A percentile compares a stretch with the other conserved stretches of the same genome.
Conservation (phyloP, 2,797 vertebrate genomes). For the Gadopsis bispinosus region DNA sequence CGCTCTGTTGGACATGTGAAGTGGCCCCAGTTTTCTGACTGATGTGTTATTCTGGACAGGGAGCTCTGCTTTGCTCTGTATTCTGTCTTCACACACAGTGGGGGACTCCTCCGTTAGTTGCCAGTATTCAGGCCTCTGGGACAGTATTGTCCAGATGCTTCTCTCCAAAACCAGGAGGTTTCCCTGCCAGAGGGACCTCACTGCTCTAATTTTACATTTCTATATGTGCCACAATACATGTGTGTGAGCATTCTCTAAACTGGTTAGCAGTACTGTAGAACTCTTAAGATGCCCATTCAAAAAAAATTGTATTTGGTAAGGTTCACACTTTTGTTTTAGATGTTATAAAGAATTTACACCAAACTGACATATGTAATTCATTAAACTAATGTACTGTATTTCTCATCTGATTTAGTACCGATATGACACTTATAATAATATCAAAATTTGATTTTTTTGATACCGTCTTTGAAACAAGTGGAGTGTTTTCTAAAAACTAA, state of each 20-base stretch:
- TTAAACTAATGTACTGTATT: too few species aligned
- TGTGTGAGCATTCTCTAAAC: slow-evolving; percentile 34
- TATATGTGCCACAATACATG: slow-evolving; percentile 71
- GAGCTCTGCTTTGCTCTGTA: slow-evolving; percentile 60
- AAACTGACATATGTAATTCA: neutral
- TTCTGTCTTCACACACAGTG: slow-evolving; percentile 72
- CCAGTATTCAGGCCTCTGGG: slow-evolving; percentile 78
- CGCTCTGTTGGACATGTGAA: slow-evolving; percentile 60
- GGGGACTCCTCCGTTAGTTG: slow-evolving; percentile 71
- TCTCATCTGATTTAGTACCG: neutral
- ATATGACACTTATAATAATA: neutral
- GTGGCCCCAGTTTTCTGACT: slow-evolving; percentile 77
- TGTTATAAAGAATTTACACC: neutral
- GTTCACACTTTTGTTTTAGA: neutral
- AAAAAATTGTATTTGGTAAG: neutral
- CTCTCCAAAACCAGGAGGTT: slow-evolving; percentile 75
- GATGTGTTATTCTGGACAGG: slow-evolving; percentile 76
- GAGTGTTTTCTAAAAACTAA: neutral
- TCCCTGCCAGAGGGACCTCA: slow-evolving; percentile 75
- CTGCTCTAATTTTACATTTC: slow-evolving; percentile 81
- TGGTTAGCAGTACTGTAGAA: neutral
- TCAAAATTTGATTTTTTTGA: neutral
- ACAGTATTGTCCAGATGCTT: slow-evolving; percentile 87
- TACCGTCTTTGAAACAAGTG: neutral
- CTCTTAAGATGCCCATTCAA: neutral